Conservation (phyloP, 2,888 invertebrate genomes). For the Odontothrips loti region DNA sequence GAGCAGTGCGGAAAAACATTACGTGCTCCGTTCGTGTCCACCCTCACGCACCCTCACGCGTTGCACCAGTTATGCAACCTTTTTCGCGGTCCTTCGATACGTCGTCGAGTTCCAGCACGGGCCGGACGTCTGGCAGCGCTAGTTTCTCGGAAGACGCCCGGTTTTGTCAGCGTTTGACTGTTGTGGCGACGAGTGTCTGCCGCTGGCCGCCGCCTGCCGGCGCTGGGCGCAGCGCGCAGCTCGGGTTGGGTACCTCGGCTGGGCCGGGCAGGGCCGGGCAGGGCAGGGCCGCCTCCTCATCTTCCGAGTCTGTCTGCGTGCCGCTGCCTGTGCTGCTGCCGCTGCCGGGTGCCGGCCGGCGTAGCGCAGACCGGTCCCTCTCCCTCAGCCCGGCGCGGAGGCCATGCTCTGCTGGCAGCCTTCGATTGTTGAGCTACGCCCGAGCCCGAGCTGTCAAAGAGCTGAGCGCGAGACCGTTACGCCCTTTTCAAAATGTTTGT, state of each 20-base stretch:
- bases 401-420: constrained; percentile 13
- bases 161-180: constrained; percentile 16
- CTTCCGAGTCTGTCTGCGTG: too few species aligned
- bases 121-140: neutral
- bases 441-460: neutral
- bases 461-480: neutral
- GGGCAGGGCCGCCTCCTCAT: too few species aligned
- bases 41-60: too few species aligned
- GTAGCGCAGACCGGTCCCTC: neutral
- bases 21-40: too few species aligned
- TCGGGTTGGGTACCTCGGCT: too few species aligned
- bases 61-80: neutral
- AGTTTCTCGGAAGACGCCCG: neutral
- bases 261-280: too few species aligned
- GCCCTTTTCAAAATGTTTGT: neutral
- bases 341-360: too few species aligned
- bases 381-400: neutral
- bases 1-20: too few species aligned
- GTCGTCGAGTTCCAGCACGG: neutral
- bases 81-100: neutral
- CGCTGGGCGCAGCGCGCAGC: neutral
- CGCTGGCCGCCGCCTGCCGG: neutral
- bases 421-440: constrained; percentile 20
- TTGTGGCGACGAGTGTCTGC: constrained; percentile 1
- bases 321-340: too few species aligned